Evolutionary conservation across 2,797 vertebrate genomes (phyloP).

Genomic region (Podargus strigoides): DNA sequence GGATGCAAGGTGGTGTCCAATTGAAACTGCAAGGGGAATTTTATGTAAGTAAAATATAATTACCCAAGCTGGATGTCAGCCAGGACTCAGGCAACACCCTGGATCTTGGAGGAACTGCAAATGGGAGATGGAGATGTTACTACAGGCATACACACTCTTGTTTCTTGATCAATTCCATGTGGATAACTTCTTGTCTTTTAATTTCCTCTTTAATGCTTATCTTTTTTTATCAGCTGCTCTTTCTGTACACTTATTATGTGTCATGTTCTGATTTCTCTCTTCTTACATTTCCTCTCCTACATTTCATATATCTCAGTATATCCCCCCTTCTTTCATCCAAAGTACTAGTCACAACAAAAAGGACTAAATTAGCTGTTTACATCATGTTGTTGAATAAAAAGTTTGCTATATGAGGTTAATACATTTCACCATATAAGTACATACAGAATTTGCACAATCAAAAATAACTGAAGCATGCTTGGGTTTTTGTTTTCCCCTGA

Average conservation of each 20-base stretch:
- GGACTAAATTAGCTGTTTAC: conserved; percentile 12
- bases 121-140: conserved; percentile 56
- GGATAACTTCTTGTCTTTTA: conserved; percentile 43
- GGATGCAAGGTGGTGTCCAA: conserved; percentile 42
- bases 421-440: background rate
- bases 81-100: conserved; percentile 54
- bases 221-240: conserved; percentile 46
- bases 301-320: conserved; percentile 42
- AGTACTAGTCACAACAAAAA: conserved; percentile 23
- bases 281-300: conserved; percentile 54
- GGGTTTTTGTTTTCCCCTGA: background rate
- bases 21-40: conserved; percentile 51
- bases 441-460: background rate
- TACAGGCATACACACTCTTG: conserved; percentile 24
- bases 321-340: conserved; percentile 1
- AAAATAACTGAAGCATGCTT: background rate
- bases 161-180: conserved; percentile 54
- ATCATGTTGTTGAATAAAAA: conserved; percentile 10
- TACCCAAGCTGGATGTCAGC: conserved; percentile 57
- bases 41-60: conserved; percentile 59
- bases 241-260: conserved; percentile 33
- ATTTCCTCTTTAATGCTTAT: conserved; percentile 54
- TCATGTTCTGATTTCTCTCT: conserved; percentile 41
- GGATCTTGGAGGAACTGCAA: conserved; percentile 48
- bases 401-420: background rate